Conservation (phyloP, 2,888 invertebrate species). For the Pilophorus perplexus region DNA sequence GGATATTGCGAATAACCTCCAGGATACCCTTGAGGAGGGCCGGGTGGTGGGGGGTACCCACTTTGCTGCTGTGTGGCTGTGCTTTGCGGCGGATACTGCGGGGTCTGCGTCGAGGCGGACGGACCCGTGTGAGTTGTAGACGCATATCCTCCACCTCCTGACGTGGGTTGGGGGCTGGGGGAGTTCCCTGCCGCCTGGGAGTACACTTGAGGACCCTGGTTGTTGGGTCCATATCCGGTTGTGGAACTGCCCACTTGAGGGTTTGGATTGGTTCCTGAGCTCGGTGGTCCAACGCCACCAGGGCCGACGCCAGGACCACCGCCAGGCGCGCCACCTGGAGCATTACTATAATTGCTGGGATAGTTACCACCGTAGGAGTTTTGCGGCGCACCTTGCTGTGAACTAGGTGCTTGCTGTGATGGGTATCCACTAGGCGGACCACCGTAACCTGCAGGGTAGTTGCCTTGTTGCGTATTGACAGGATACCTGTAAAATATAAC, state of each 20-base stretch:
- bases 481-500: constrained; percentile 41
- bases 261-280: constrained; percentile 25
- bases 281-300: constrained; percentile 36
- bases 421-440: constrained; percentile 42
- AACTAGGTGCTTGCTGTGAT: constrained; percentile 28
- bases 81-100: constrained; percentile 59
- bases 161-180: constrained; percentile 47
- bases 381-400: constrained; percentile 33
- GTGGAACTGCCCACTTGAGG: constrained; percentile 15
- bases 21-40: constrained; percentile 37
- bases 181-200: constrained; percentile 39
- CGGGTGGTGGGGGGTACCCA: constrained; percentile 38
- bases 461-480: constrained; percentile 40
- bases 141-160: constrained; percentile 48
- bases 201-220: constrained; percentile 26
- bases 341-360: constrained; percentile 12
- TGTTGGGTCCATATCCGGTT: constrained; percentile 20
- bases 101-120: constrained; percentile 56
- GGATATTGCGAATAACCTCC: constrained; percentile 50
- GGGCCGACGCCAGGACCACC: constrained; percentile 33
- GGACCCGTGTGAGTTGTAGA: constrained; percentile 54
- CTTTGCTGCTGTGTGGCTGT: constrained; percentile 45
- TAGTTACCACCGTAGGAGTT: constrained; percentile 40
- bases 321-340: constrained; percentile 14
- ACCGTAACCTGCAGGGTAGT: constrained; percentile 45